Conservation (phyloP, 30 jellyfish, hydroid and myxozoan species). For the Sanderia malayensis region DNA sequence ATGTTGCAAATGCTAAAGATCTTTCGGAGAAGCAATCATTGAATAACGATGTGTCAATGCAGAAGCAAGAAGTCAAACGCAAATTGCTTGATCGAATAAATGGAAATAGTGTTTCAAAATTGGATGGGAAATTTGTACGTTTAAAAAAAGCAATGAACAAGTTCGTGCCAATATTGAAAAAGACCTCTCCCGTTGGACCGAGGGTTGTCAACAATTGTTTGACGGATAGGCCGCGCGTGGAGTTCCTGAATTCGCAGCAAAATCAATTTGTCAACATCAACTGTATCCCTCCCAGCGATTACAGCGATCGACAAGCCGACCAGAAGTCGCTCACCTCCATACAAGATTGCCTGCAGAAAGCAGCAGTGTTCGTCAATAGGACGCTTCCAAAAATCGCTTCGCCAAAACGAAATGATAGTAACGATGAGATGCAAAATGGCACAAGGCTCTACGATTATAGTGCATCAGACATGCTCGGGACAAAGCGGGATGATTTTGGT, state of each 20-base stretch:
- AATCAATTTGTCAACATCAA: constrained; percentile 20
- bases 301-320: constrained; percentile 4
- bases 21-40: too few species aligned
- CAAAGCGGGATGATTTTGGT: neutral
- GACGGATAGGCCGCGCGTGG: neutral
- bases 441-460: neutral
- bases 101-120: neutral
- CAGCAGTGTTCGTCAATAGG: constrained; percentile 29
- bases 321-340: constrained; percentile 22
- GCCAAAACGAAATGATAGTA: constrained; percentile 11
- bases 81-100: neutral
- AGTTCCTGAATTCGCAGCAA: neutral
- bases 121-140: neutral
- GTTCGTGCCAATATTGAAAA: constrained; percentile 40
- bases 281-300: constrained; percentile 24
- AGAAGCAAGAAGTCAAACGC: too few species aligned
- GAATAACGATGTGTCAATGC: too few species aligned
- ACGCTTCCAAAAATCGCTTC: constrained; percentile 26
- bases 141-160: constrained; percentile 36
- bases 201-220: neutral
- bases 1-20: too few species aligned
- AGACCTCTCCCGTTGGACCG: constrained; percentile 18
- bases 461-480: neutral
- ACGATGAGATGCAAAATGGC: neutral
- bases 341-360: constrained; percentile 46